Conservation (phyloP, 2,113 vertebrate genomes). For the Agelaius tricolor region DNA sequence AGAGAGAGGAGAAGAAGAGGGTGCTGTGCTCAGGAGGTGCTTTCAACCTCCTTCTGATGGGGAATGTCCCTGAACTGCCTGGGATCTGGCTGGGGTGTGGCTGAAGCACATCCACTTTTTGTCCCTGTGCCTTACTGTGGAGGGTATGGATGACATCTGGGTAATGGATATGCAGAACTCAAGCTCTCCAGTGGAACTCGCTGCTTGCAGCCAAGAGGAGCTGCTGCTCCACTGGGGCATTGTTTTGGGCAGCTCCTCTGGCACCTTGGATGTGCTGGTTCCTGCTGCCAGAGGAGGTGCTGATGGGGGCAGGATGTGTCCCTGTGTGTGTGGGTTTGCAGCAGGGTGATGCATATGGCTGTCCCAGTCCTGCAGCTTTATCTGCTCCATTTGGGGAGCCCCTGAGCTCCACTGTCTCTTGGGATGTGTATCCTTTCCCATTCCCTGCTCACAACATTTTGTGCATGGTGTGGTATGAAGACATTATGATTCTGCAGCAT, state of each 20-base stretch:
- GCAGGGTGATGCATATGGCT: not conserved
- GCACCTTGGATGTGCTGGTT: fast-evolving
- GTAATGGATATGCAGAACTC: not conserved
- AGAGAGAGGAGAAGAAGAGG: not conserved
- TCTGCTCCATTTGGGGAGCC: not conserved
- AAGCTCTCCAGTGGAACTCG: not conserved
- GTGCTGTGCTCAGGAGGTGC: not conserved
- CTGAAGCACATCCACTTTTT: not conserved
- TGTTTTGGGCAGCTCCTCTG: not conserved
- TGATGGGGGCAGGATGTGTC: not conserved
- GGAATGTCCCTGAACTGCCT: not conserved
- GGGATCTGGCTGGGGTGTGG: not conserved
- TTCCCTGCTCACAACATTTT: fast-evolving
- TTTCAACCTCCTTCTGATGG: not conserved
- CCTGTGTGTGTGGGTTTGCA: not conserved
- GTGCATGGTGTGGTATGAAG: not conserved
- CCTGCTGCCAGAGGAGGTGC: not conserved
- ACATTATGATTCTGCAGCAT: not conserved
- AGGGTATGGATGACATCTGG: not conserved
- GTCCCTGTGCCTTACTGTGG: not conserved
- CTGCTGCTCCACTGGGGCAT: not conserved
- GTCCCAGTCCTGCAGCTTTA: not conserved
- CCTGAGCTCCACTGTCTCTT: not conserved
- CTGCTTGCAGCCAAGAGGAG: not conserved
- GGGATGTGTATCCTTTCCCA: not conserved